Conservation (phyloP, 2,113 vertebrate genomes). For the Pardalotus punctatus region DNA sequence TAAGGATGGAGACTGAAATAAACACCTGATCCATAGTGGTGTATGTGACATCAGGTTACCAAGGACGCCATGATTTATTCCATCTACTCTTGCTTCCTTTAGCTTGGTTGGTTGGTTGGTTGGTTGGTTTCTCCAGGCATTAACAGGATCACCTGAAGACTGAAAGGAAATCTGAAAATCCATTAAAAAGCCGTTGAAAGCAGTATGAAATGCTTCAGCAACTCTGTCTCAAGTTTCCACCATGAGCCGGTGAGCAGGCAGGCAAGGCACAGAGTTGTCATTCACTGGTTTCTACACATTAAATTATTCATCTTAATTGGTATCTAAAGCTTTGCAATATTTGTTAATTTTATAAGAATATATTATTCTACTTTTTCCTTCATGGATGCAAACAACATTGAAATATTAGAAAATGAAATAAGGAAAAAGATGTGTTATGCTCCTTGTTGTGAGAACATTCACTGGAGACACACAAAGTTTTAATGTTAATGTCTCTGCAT, state of each 20-base stretch:
- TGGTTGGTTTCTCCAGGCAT: background rate
- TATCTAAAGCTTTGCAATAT: background rate
- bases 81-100: background rate
- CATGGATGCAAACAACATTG: background rate
- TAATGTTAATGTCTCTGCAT: constrained; percentile 55
- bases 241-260: background rate
- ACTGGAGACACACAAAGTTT: constrained; percentile 55
- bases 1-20: fast-evolving
- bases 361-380: background rate
- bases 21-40: background rate
- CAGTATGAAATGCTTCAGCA: background rate
- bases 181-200: constrained; percentile 8
- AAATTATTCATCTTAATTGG: constrained; percentile 51
- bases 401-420: constrained; percentile 32
- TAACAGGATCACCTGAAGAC: background rate
- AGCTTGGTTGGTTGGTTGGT: background rate
- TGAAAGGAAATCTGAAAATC: constrained; percentile 21
- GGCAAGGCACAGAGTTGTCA: background rate
- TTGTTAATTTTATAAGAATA: constrained; percentile 21
- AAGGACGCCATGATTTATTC: background rate
- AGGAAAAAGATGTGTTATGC: background rate
- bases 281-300: background rate
- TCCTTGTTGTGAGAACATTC: constrained; percentile 32
- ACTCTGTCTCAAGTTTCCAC: background rate
- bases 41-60: fast-evolving